Conservation (phyloP, 2,113 vertebrate species). For the Australoheros scitulus region DNA sequence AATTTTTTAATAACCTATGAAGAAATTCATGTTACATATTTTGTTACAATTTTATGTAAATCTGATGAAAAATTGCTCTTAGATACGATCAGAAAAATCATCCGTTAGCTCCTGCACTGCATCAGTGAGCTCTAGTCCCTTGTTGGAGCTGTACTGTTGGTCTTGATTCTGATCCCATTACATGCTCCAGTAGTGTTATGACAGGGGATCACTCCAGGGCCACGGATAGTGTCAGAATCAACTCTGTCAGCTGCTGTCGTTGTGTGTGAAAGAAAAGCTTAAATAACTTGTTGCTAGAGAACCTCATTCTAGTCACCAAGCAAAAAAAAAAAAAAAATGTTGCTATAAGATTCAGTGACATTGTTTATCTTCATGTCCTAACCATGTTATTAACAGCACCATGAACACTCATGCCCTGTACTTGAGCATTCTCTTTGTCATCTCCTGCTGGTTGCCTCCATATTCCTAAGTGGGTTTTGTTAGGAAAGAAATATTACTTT, state of each 20-base stretch:
- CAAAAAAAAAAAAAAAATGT: not conserved
- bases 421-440: constrained; percentile 75
- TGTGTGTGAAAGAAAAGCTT: constrained; percentile 19
- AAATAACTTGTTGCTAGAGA: not conserved
- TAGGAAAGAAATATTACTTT: constrained; percentile 69
- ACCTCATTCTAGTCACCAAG: not conserved
- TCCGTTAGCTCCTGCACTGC: constrained; percentile 73
- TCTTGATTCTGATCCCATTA: constrained; percentile 59
- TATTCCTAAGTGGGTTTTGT: constrained; percentile 63
- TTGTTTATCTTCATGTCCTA: not conserved
- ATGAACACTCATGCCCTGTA: constrained; percentile 63
- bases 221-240: constrained; percentile 75
- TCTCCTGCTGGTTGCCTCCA: constrained; percentile 62
- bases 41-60: too few species aligned
- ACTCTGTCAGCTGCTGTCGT: constrained; percentile 75
- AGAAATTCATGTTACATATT: too few species aligned
- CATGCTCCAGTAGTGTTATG: constrained; percentile 68
- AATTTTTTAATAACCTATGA: not conserved
- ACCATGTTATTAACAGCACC: not conserved
- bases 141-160: constrained; percentile 72
- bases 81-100: not conserved
- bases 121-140: constrained; percentile 77
- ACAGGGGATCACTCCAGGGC: constrained; percentile 77
- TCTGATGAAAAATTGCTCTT: too few species aligned
- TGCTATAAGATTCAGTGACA: not conserved